phyloP scores from a whole-genome alignment of 2,797 vertebrate genomes.

The Tapirus indicus region DNA sequence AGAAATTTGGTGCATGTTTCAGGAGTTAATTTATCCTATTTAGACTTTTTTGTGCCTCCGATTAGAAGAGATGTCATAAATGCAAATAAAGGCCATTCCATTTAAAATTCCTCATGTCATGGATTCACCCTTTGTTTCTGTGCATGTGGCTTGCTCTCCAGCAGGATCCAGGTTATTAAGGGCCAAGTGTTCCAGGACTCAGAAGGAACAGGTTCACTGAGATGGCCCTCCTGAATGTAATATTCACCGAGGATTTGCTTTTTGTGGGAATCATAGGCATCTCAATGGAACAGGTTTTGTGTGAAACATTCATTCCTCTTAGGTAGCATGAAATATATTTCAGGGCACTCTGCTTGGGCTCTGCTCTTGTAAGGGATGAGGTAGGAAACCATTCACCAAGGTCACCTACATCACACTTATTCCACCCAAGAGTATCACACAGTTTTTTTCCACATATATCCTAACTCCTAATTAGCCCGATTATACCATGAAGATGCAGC shows the following conservation, averaged over 20 bases:
- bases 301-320: constrained; percentile 14
- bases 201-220: neutral
- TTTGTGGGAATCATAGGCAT: constrained; percentile 38
- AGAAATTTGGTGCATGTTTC: constrained; percentile 3
- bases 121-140: neutral
- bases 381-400: neutral
- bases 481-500: neutral
- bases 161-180: neutral
- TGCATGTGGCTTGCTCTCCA: neutral
- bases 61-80: neutral
- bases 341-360: constrained; percentile 7
- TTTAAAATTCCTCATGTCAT: neutral
- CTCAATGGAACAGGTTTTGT: neutral
- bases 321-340: constrained; percentile 30
- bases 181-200: neutral
- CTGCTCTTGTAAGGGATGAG: neutral
- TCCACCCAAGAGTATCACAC: neutral
- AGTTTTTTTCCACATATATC: neutral
- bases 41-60: neutral
- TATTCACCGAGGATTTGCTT: constrained; percentile 24
- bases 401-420: neutral
- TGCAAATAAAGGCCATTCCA: neutral
- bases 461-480: neutral
- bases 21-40: neutral
- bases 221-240: neutral